Percentiles rank a stretch among this genome's conserved stretches.
These are phyloP conservation scores for Melikaiella ostensackeni DNA, from an alignment of 2,888 invertebrate species.

Conservation along the genomic window DNA sequence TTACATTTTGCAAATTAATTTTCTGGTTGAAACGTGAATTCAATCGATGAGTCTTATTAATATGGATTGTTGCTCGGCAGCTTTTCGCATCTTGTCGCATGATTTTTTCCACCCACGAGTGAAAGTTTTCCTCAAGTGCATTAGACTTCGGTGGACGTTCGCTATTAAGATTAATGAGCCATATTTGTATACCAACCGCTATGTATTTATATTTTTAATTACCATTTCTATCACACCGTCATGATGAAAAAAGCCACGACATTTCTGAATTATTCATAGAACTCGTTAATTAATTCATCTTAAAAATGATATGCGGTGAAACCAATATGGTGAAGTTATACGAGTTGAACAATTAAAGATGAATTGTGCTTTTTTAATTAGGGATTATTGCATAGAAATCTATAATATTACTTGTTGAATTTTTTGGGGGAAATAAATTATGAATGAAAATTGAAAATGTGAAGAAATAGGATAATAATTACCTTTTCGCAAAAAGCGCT, in stretches of 20 bases:
- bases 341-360: not conserved
- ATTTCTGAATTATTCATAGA: conserved; percentile 24
- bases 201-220: conserved; percentile 39
- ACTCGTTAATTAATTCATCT: not conserved
- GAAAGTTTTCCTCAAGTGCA: not conserved
- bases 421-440: too few relatives aligned
- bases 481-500: too few relatives aligned
- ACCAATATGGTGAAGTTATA: not conserved
- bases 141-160: conserved; percentile 7
- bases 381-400: too few relatives aligned
- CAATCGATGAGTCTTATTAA: not conserved
- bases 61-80: not conserved
- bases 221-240: conserved; percentile 45
- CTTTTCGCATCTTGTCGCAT: not conserved
- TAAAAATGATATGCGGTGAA: not conserved
- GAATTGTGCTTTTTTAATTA: not conserved
- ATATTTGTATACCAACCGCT: conserved; percentile 37
- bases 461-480: too few relatives aligned
- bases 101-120: not conserved
- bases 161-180: conserved; percentile 47
- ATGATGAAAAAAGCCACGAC: conserved; percentile 32
- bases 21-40: not conserved
- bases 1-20: not conserved
- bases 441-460: too few relatives aligned
- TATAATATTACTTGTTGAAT: too few relatives aligned